Evolutionary conservation across 2,888 invertebrate genomes (phyloP).

Genomic region (Tenodera sinensis): DNA sequence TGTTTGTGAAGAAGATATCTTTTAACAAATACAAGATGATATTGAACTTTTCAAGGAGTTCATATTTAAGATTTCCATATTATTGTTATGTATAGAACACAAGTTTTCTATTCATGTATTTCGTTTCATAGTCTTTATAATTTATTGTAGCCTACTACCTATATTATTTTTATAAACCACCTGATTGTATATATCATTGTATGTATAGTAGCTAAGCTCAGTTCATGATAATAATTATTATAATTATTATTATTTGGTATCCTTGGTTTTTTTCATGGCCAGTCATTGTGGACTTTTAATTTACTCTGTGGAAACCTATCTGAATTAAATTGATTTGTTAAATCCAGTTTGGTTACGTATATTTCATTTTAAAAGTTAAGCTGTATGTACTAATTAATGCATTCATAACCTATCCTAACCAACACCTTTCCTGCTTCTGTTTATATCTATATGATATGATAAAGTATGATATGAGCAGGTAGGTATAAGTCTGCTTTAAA

Average conservation of each 20-base stretch:
- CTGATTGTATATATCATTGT: neutral
- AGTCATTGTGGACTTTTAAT: neutral
- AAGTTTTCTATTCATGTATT: constrained; percentile 5
- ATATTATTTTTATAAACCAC: neutral
- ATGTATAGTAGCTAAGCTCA: neutral
- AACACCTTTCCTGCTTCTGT: no score
- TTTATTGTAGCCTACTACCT: constrained; percentile 8
- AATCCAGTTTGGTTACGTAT: neutral
- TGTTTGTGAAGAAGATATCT: neutral
- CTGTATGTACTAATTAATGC: no score
- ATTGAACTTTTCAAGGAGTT: neutral
- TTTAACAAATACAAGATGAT: neutral
- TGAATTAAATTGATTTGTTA: neutral
- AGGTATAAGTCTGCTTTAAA: no score
- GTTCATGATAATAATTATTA: neutral
- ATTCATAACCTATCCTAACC: no score
- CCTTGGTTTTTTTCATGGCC: neutral
- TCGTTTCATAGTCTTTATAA: constrained; percentile 14
- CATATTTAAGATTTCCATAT: neutral
- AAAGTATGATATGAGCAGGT: no score
- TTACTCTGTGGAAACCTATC: neutral
- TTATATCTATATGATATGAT: no score
- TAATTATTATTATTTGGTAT: neutral
- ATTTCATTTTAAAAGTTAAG: neutral
- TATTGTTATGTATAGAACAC: constrained; percentile 2